These are phyloP conservation scores for Aegotheles bennettii DNA, from an alignment of 2,113 vertebrate genomes.

Conservation along the genomic window DNA sequence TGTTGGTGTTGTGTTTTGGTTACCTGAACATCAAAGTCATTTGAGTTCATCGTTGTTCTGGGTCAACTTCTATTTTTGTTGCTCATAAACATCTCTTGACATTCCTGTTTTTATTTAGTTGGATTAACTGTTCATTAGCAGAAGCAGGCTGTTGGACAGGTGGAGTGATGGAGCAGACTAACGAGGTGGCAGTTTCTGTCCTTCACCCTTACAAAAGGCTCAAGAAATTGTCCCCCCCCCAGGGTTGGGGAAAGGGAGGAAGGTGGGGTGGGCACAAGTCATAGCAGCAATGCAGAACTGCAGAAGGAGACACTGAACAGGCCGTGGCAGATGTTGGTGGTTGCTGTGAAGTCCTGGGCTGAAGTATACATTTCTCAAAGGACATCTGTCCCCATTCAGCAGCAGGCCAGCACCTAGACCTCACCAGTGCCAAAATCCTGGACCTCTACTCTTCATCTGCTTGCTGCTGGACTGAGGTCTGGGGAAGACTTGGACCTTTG, in stretches of 20 bases:
- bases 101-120: neutral
- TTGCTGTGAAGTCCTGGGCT: neutral
- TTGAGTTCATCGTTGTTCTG: neutral
- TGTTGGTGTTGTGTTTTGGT: neutral
- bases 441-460: neutral
- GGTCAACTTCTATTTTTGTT: neutral
- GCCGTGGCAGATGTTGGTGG: neutral
- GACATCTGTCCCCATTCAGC: neutral
- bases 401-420: neutral
- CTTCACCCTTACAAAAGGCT: neutral
- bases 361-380: neutral
- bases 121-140: neutral
- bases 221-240: neutral
- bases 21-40: constrained; percentile 4
- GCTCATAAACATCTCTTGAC: neutral
- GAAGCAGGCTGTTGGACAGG: neutral
- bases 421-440: rapidly evolving
- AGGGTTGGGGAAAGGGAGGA: neutral
- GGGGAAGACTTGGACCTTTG: neutral
- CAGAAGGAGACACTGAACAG: neutral
- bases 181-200: neutral
- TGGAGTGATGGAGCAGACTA: neutral
- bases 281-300: neutral
- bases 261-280: neutral
- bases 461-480: neutral